Base-by-base conservation (phyloP, 1,140 invertebrate species). In the Lordiphosa stackelbergi region DNA sequence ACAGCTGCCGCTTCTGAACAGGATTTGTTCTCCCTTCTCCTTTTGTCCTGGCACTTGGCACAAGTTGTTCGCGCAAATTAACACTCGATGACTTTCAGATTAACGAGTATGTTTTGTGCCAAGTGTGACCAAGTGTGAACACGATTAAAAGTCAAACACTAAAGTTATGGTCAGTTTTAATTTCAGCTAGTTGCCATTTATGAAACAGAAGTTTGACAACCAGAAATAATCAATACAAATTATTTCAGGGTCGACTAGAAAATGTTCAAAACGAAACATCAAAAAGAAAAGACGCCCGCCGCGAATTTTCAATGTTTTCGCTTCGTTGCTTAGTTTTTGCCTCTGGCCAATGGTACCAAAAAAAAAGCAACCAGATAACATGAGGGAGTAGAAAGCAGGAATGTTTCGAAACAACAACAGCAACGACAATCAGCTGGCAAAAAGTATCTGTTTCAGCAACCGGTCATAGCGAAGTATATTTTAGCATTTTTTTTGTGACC, bases 111-210 rank as follows among this genome's bases (percentile, higher is more conserved):
- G 51, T 35, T 55, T 22, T 41, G 54, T 68, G 75, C 71, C 75
- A 79, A 79, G 65, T 68, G 59, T 62, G 69, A 34, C 34, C 53
- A 75, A 79, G 75, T 71, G 71, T 81, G 56, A 83, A 69, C 65
- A 75, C 65, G 71, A 79, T 81, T 81, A 71, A 79, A 54, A 57
- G 45, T 53, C 16, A 47, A 51, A 28, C 19, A 42, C 35, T 37
- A 38, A 38, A 12, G 12, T 37, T 49, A 49, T 49, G 47, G 35
- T 51, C 45, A 43, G 34, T 28, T 41, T 28, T 31, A 34, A 12
- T 11, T 53, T 13, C 22, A 13, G 11, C 7, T 8, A 24, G 22
- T 24, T 24, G 22, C 22, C 5, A 24, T 24, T 24, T 24, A 5
- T 24, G 22, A 24, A 24, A 4, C 0, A 5, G 22, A 24, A 24